These are phyloP conservation scores for Athene noctua DNA, from an alignment of 2,113 vertebrate species.

Conservation along the genomic window DNA sequence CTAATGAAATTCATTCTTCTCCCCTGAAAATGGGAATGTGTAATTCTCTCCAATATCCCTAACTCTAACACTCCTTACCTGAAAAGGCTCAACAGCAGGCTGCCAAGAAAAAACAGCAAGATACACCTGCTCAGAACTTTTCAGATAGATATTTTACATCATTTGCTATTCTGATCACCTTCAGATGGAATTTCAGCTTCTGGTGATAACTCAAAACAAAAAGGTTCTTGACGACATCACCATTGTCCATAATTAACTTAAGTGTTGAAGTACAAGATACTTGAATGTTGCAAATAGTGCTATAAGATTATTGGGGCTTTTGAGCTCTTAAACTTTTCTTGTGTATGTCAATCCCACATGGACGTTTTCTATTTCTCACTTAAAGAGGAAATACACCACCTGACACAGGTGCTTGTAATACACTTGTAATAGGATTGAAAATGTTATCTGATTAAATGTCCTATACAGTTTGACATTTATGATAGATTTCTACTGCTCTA, in stretches of 20 bases:
- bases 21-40: not conserved
- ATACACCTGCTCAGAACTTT: not conserved
- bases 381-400: not conserved
- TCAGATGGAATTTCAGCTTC: not conserved
- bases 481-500: constrained; percentile 7
- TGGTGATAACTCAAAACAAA: not conserved
- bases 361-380: not conserved
- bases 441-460: constrained; percentile 4
- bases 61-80: not conserved
- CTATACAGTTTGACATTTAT: not conserved
- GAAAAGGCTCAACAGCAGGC: not conserved
- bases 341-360: not conserved
- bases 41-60: not conserved
- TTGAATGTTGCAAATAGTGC: not conserved
- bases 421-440: not conserved
- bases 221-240: not conserved
- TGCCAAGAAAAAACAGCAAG: not conserved
- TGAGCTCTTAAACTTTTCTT: not conserved
- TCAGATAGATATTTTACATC: not conserved
- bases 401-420: not conserved
- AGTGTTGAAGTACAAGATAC: not conserved
- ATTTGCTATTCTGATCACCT: not conserved
- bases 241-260: not conserved
- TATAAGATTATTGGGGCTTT: not conserved
- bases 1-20: not conserved